These are phyloP conservation scores for Setipinna tenuifilis DNA, from an alignment of 2,797 vertebrate genomes.

Conservation along the genomic window DNA sequence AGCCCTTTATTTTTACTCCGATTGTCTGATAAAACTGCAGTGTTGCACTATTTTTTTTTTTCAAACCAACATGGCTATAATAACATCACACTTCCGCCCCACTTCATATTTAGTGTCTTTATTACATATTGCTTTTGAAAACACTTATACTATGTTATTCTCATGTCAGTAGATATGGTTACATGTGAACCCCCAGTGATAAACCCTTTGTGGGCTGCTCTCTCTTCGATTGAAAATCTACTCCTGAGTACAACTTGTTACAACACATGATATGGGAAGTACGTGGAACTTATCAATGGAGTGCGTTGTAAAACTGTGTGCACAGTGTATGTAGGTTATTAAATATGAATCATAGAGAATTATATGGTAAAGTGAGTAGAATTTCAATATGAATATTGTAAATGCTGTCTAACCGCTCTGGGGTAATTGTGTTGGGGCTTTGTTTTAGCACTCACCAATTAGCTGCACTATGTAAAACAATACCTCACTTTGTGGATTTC, in stretches of 20 bases:
- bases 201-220: not conserved
- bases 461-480: not conserved
- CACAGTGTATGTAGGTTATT: constrained; percentile 58
- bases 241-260: not conserved
- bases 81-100: not conserved
- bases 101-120: not conserved
- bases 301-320: constrained; percentile 26
- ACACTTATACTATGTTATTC: not conserved
- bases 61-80: not conserved
- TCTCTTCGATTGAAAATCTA: not conserved
- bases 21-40: constrained; percentile 64
- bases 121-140: not conserved
- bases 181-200: not conserved
- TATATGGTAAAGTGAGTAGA: constrained; percentile 55
- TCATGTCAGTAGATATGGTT: constrained; percentile 8
- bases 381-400: constrained; percentile 58
- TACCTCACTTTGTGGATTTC: not conserved
- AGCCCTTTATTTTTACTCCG: not conserved
- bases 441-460: not conserved
- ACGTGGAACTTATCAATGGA: not conserved
- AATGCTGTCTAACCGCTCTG: constrained; percentile 53
- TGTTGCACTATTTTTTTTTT: constrained; percentile 40
- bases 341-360: constrained; percentile 65
- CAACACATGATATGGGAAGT: not conserved
- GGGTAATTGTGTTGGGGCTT: constrained; percentile 34